These are phyloP conservation scores for Corynorhinus townsendii DNA, from an alignment of 2,113 vertebrate species.

Conservation along the genomic window DNA sequence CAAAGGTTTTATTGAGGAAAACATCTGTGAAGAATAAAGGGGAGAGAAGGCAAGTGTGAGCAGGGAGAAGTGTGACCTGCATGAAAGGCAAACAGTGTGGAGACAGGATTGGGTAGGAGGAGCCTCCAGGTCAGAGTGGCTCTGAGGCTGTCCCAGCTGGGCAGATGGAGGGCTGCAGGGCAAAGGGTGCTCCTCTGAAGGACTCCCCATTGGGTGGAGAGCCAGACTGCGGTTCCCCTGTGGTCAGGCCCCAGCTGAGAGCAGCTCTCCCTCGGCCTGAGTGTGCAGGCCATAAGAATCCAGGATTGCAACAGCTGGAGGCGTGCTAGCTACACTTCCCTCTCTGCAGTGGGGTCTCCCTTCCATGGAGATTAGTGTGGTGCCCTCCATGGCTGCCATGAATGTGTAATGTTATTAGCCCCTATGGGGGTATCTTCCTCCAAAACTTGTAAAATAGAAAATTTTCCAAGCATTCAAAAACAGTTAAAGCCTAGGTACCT, in stretches of 20 bases:
- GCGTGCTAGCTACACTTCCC: rapidly evolving
- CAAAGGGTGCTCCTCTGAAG: neutral
- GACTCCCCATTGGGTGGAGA: neutral
- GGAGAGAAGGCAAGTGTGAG: neutral
- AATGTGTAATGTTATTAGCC: rapidly evolving
- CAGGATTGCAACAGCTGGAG: rapidly evolving
- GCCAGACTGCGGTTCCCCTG: rapidly evolving
- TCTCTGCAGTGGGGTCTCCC: rapidly evolving
- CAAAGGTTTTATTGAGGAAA: neutral
- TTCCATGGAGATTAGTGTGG: neutral
- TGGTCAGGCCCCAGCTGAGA: neutral
- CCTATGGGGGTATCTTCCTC: neutral
- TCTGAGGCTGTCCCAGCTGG: neutral
- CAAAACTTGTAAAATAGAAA: neutral
- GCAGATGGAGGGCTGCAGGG: neutral
- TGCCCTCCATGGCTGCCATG: rapidly evolving
- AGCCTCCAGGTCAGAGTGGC: rapidly evolving
- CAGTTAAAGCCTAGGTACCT: neutral
- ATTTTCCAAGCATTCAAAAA: neutral
- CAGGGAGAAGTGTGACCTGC: neutral
- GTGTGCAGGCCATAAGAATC: neutral
- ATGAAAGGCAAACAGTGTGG: neutral
- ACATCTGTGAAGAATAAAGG: neutral
- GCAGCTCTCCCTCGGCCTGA: neutral
- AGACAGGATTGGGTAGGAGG: neutral